Conservation (phyloP, 2,888 invertebrate species). For the Ornithoptera priamus region DNA sequence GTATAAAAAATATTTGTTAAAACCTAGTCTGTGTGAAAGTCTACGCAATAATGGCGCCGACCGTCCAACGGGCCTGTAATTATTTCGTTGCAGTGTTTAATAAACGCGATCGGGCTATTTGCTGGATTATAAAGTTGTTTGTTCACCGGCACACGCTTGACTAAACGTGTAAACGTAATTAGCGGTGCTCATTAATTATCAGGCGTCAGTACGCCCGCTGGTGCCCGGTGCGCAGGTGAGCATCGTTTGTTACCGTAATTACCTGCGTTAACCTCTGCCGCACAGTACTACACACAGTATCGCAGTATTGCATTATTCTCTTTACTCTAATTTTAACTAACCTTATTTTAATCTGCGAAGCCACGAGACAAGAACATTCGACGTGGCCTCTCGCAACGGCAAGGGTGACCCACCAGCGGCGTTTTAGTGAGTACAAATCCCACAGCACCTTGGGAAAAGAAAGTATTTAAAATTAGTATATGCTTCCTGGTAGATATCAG, state of each 20-base stretch:
- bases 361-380: too few relatives aligned
- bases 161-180: constrained; percentile 22
- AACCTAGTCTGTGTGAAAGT: neutral
- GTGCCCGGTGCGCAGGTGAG: constrained; percentile 59
- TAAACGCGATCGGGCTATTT: neutral
- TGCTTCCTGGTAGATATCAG: too few relatives aligned
- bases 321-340: too few relatives aligned
- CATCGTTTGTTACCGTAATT: constrained; percentile 64
- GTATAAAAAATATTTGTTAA: too few relatives aligned
- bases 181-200: constrained; percentile 34
- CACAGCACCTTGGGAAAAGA: too few relatives aligned
- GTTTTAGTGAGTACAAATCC: too few relatives aligned
- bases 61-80: neutral
- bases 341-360: too few relatives aligned
- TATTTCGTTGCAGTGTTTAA: neutral
- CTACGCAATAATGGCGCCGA: neutral
- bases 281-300: constrained; percentile 14
- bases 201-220: constrained; percentile 45
- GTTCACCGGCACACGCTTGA: neutral
- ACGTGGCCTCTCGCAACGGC: too few relatives aligned
- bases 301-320: neutral
- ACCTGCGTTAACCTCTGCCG: constrained; percentile 36
- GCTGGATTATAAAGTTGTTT: constrained; percentile 2
- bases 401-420: too few relatives aligned
- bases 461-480: too few relatives aligned